Conservation (phyloP, 2,888 invertebrate species). For the Eupithecia tripunctaria region DNA sequence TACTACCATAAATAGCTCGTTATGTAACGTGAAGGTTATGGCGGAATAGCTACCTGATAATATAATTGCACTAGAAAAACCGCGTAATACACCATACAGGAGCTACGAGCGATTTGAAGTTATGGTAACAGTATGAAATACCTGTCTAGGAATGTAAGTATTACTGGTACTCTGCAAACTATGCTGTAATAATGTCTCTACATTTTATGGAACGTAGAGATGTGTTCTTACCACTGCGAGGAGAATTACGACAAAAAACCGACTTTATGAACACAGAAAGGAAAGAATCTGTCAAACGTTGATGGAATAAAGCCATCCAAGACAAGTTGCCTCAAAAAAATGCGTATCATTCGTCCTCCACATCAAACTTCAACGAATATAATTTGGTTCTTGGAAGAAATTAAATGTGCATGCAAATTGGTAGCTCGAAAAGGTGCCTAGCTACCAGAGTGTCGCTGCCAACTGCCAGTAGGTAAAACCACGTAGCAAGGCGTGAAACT, state of each 20-base stretch:
- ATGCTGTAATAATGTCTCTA: background rate
- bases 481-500: conserved; percentile 57
- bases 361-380: background rate
- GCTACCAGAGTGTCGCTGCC: conserved; percentile 25
- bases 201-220: background rate
- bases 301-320: background rate
- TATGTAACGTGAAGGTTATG: conserved; percentile 35
- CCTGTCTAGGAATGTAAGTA: background rate
- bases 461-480: conserved; percentile 45
- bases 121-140: conserved; percentile 5
- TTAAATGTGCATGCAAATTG: conserved; percentile 47
- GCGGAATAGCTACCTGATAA: conserved; percentile 25
- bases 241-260: background rate
- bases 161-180: background rate
- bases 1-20: conserved; percentile 43
- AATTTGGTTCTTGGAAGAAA: conserved; percentile 42
- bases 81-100: background rate
- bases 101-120: conserved; percentile 6
- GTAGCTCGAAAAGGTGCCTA: conserved; percentile 42
- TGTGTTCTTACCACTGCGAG: background rate
- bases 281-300: background rate
- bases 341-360: background rate
- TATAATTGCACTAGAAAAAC: conserved; percentile 30
- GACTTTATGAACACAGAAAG: background rate
- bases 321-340: background rate